A percentile compares a stretch with the other conserved stretches of the same genome.
Conservation (phyloP, 2,888 invertebrate species). For the Uloborus plumipes region DNA sequence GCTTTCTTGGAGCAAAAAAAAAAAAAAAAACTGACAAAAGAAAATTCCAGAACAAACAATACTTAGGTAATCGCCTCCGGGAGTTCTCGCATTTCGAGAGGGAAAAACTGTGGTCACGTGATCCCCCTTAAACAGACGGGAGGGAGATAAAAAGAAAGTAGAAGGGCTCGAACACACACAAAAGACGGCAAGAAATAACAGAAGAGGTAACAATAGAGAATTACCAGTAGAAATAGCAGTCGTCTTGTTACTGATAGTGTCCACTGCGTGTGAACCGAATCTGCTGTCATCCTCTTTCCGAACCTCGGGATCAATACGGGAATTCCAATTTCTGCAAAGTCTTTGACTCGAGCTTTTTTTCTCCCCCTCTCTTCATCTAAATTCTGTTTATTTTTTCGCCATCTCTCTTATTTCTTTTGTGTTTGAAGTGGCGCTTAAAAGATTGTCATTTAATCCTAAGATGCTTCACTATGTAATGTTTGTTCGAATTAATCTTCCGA, state of each 20-base stretch:
- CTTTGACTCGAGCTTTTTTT: no score
- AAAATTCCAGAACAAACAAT: neutral
- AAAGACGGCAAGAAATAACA: slow-evolving; percentile 33
- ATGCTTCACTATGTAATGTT: no score
- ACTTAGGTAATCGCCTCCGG: neutral
- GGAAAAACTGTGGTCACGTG: slow-evolving; percentile 26
- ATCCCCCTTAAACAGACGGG: slow-evolving; percentile 1
- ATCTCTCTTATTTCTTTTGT: no score
- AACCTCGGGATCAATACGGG: slow-evolving; percentile 24
- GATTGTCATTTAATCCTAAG: no score
- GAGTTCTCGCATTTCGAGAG: slow-evolving; percentile 20
- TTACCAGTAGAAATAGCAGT: slow-evolving; percentile 24
- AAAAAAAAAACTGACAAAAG: slow-evolving; percentile 2
- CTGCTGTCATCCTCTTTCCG: slow-evolving; percentile 31
- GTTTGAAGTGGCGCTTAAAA: no score
- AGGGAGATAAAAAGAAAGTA: slow-evolving; percentile 4
- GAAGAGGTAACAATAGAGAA: slow-evolving; percentile 6
- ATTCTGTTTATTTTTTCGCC: no score
- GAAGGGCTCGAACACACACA: slow-evolving; percentile 6
- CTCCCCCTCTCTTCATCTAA: no score
- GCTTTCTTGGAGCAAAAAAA: slow-evolving; percentile 1
- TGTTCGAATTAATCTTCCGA: no score
- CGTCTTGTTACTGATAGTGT: slow-evolving; percentile 47
- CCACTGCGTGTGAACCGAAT: slow-evolving; percentile 33
- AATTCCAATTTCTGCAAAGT: slow-evolving; percentile 38